Conservation (phyloP, 2,888 invertebrate genomes). For the Nipponacmea schrenckii region DNA sequence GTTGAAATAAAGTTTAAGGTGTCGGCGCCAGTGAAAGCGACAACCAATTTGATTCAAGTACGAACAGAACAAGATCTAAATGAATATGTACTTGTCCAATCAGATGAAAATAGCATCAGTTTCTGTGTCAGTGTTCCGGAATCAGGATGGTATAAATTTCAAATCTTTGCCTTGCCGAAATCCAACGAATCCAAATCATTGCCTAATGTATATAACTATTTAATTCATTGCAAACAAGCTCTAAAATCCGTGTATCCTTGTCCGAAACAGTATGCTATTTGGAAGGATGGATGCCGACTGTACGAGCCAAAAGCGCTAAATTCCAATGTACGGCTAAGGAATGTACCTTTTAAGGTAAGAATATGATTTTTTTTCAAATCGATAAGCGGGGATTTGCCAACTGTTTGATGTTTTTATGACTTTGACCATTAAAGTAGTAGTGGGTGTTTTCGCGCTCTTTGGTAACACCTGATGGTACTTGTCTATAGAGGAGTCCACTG, state of each 20-base stretch:
- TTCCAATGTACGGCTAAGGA: slow-evolving; percentile 46
- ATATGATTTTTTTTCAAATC: too few relatives aligned
- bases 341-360: slow-evolving; percentile 47
- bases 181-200: slow-evolving; percentile 56
- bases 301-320: slow-evolving; percentile 44
- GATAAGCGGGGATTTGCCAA: too few relatives aligned
- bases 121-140: slow-evolving; percentile 44
- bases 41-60: slow-evolving; percentile 42
- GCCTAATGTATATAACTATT: slow-evolving; percentile 62
- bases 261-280: slow-evolving; percentile 64
- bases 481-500: too few relatives aligned
- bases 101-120: slow-evolving; percentile 41
- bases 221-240: slow-evolving; percentile 47
- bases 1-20: not conserved
- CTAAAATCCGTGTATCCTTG: slow-evolving; percentile 47
- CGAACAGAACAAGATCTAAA: slow-evolving; percentile 41
- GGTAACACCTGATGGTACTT: too few relatives aligned
- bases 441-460: too few relatives aligned
- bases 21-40: slow-evolving; percentile 23
- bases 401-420: too few relatives aligned
- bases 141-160: slow-evolving; percentile 59
- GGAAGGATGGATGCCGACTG: slow-evolving; percentile 64
- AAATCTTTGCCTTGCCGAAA: slow-evolving; percentile 56
- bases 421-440: too few relatives aligned
- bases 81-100: slow-evolving; percentile 56